These are phyloP conservation scores for Bombus confusus DNA, from an alignment of 1,140 invertebrate species.

Conservation along the genomic window DNA sequence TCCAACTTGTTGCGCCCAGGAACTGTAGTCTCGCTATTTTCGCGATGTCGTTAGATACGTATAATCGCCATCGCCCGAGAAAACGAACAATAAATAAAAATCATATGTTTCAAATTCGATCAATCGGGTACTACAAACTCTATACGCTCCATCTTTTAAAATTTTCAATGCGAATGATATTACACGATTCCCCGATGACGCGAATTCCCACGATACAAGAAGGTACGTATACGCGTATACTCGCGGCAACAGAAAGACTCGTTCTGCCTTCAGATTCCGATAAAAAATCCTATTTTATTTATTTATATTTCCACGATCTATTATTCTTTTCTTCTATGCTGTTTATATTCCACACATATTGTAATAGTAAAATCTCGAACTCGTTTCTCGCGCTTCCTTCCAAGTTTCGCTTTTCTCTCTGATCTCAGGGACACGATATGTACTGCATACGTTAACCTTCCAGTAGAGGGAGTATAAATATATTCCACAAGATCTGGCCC, in stretches of 20 bases:
- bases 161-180: neutral
- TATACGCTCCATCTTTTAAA: neutral
- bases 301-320: neutral
- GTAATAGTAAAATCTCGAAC: neutral
- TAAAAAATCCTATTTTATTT: neutral
- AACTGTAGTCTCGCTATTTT: slow-evolving; percentile 6
- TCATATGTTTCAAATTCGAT: neutral
- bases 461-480: neutral
- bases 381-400: neutral
- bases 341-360: neutral
- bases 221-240: too few species aligned
- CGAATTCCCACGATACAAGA: neutral
- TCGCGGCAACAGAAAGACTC: neutral
- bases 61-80: neutral
- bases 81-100: neutral
- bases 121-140: neutral
- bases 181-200: too few species aligned
- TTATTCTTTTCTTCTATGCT: neutral
- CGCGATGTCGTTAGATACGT: neutral
- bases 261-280: neutral
- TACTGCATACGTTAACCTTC: neutral
- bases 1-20: slow-evolving; percentile 42
- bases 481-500: neutral
- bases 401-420: neutral
- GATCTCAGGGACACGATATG: neutral